phyloP scores from a whole-genome alignment of 2,113 vertebrate genomes.

The Cyanistes caeruleus region DNA sequence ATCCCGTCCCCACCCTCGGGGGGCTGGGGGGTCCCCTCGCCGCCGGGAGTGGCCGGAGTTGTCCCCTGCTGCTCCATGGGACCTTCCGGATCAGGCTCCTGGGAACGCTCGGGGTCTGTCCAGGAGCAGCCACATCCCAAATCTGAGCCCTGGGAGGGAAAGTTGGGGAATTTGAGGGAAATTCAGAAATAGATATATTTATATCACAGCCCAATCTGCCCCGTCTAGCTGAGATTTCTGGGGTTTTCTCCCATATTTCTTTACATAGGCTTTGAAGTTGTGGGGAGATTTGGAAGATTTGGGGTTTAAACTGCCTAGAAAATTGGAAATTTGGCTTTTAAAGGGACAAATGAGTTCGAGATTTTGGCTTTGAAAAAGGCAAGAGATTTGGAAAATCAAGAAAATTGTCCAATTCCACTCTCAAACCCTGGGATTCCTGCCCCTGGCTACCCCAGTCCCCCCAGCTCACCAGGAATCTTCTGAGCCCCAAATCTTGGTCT shows the following conservation, averaged over 20 bases:
- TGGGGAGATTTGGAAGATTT: background rate
- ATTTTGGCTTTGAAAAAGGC: background rate
- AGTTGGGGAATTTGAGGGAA: background rate
- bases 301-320: background rate
- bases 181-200: background rate
- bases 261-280: background rate
- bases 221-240: accelerated
- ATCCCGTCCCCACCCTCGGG: background rate
- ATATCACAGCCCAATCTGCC: background rate
- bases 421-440: background rate
- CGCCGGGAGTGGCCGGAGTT: too few relatives aligned
- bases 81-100: background rate
- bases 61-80: background rate
- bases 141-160: background rate
- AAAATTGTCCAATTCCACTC: background rate
- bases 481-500: background rate
- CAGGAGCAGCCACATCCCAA: background rate
- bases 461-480: background rate
- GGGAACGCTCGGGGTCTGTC: background rate
- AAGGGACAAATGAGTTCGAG: background rate
- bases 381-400: background rate
- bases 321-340: background rate
- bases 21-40: too few relatives aligned
- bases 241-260: background rate
- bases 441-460: background rate